Percentiles rank a stretch among this genome's conserved stretches.
Evolutionary conservation across 2,888 invertebrate genomes (phyloP).

Genomic region (Cecidostiba fungosa): DNA sequence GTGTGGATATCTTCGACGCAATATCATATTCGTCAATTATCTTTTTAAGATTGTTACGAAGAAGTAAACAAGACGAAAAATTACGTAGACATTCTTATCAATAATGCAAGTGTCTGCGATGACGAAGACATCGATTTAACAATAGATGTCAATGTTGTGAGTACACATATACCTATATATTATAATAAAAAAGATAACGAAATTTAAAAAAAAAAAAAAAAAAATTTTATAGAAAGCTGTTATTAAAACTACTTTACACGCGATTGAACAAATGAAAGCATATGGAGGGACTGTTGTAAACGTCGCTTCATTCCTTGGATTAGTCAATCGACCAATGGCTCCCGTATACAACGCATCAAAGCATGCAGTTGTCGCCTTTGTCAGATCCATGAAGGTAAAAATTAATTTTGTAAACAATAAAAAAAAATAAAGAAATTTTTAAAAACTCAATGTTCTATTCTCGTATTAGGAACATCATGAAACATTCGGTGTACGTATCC

Average conservation of each 20-base stretch:
- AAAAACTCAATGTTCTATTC: neutral
- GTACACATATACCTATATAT: conserved; percentile 47
- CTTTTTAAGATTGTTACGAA: conserved; percentile 71
- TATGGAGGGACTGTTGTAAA: neutral
- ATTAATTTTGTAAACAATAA: neutral
- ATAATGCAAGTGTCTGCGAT: conserved; percentile 75
- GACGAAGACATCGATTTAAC: conserved; percentile 70
- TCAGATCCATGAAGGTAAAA: conserved; percentile 68
- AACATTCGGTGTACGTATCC: neutral
- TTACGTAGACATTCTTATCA: conserved; percentile 81
- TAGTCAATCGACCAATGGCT: neutral
- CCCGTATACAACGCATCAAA: conserved; percentile 80
- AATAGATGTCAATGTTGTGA: conserved; percentile 75
- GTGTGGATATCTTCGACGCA: neutral
- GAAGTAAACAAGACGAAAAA: conserved; percentile 70
- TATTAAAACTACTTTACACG: neutral
- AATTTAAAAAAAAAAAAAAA: too few relatives aligned
- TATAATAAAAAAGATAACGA: too few relatives aligned
- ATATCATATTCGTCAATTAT: neutral
- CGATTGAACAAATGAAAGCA: neutral
- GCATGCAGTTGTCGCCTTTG: conserved; percentile 74
- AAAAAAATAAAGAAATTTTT: neutral
- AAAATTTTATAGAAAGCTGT: neutral
- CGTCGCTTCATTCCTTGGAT: neutral
- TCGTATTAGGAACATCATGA: conserved; percentile 5